Evolutionary conservation across 1,140 invertebrate species (phyloP).

Genomic region (Latrodectus geometricus): DNA sequence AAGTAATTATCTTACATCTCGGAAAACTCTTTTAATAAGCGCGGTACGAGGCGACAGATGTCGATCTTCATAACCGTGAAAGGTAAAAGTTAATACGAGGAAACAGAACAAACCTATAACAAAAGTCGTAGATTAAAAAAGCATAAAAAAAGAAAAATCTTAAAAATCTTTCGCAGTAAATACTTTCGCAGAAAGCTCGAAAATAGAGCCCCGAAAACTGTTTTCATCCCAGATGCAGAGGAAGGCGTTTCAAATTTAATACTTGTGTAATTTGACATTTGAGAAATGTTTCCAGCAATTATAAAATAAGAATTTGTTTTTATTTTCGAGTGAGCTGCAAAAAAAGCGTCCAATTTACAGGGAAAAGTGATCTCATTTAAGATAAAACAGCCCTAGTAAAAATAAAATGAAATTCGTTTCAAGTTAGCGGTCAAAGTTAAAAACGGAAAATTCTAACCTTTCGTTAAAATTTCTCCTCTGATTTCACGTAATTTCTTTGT

Average conservation of each 20-base stretch:
- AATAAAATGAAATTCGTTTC: background rate
- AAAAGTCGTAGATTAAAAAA: background rate
- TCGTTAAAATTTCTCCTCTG: slow-evolving; percentile 1
- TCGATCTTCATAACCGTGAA: background rate
- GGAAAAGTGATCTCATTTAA: slow-evolving; percentile 27
- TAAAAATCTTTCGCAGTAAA: slow-evolving; percentile 25
- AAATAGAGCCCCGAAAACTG: slow-evolving; percentile 46
- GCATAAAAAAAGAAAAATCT: background rate
- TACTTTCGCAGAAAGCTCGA: slow-evolving; percentile 13
- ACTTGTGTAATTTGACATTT: slow-evolving; percentile 51
- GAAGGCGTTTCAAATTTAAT: slow-evolving; percentile 25
- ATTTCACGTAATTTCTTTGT: slow-evolving; percentile 4
- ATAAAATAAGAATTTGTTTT: slow-evolving; percentile 18
- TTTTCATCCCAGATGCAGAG: background rate
- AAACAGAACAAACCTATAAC: background rate
- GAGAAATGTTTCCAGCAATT: slow-evolving; percentile 52
- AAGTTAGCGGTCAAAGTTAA: slow-evolving; percentile 8
- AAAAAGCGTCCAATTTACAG: background rate
- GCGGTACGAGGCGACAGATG: background rate
- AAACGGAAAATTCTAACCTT: slow-evolving; percentile 23
- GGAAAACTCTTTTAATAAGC: background rate
- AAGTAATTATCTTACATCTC: background rate
- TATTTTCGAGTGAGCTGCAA: background rate
- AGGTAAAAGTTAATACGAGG: background rate
- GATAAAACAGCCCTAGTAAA: background rate